Conservation (phyloP, 2,888 invertebrate genomes). For the Arge pagana region DNA sequence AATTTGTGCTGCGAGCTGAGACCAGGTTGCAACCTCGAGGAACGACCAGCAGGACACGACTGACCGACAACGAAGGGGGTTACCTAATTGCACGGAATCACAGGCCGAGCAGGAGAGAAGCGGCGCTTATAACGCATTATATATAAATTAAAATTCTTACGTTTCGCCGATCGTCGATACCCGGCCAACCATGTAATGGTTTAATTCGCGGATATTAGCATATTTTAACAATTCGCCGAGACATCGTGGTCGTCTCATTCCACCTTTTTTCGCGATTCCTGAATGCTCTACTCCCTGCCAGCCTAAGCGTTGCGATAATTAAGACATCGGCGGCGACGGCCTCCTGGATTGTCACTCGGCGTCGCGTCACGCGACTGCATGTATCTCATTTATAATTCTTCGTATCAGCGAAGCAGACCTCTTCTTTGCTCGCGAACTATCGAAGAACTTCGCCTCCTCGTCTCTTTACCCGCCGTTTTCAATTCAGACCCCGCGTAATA, state of each 20-base stretch:
- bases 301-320: slow-evolving; percentile 31
- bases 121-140: slow-evolving; percentile 32
- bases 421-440: slow-evolving; percentile 12
- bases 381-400: slow-evolving; percentile 25
- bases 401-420: slow-evolving; percentile 5
- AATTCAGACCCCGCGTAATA: too few species aligned
- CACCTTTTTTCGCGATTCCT: slow-evolving; percentile 32
- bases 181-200: slow-evolving; percentile 43
- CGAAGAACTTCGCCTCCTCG: too few species aligned
- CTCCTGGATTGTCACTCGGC: slow-evolving; percentile 26
- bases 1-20: too few species aligned
- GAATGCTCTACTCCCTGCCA: slow-evolving; percentile 5
- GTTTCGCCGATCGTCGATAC: slow-evolving; percentile 34
- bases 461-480: too few species aligned
- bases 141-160: slow-evolving; percentile 41
- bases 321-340: slow-evolving; percentile 31
- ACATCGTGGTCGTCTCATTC: slow-evolving; percentile 32
- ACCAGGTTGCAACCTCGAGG: slow-evolving; percentile 4
- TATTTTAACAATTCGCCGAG: slow-evolving; percentile 41
- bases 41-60: slow-evolving; percentile 1
- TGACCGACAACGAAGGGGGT: not conserved
- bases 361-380: slow-evolving; percentile 23
- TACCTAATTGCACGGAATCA: slow-evolving; percentile 18
- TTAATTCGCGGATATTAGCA: slow-evolving; percentile 44
- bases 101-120: slow-evolving; percentile 11